Evolutionary conservation across 2,113 vertebrate genomes (phyloP).

Genomic region (Vimba vimba): DNA sequence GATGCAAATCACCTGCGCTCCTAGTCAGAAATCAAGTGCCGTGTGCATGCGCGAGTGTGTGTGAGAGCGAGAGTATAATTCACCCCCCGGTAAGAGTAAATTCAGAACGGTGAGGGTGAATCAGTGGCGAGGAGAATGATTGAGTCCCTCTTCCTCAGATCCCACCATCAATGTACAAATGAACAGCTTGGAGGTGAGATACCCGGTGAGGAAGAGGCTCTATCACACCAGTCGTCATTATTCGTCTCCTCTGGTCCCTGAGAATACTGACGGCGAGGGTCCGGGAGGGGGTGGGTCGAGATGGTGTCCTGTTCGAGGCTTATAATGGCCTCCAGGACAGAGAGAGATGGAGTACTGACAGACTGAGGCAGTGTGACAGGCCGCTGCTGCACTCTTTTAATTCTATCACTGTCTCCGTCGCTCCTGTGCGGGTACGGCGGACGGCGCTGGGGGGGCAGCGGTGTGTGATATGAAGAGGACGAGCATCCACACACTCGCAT

Average conservation of each 20-base stretch:
- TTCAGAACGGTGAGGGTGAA: constrained; percentile 45
- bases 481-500: constrained; percentile 2
- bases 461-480: constrained; percentile 35
- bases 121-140: constrained; percentile 51
- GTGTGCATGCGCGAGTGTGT: constrained; percentile 33
- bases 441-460: constrained; percentile 19
- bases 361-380: constrained; percentile 42
- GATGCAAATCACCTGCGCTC: constrained; percentile 72
- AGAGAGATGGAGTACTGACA: constrained; percentile 44
- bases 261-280: constrained; percentile 31
- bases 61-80: constrained; percentile 42
- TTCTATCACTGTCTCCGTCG: constrained; percentile 37
- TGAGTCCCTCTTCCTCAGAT: constrained; percentile 41
- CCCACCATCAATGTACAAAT: constrained; percentile 46
- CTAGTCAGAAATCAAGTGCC: constrained; percentile 51
- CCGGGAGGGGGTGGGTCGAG: background rate
- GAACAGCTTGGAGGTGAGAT: constrained; percentile 50
- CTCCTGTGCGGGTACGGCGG: constrained; percentile 18
- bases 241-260: constrained; percentile 25
- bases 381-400: constrained; percentile 45
- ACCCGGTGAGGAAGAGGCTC: constrained; percentile 35
- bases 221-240: constrained; percentile 59
- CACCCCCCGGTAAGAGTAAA: constrained; percentile 54
- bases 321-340: constrained; percentile 56
- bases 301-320: constrained; percentile 47